Evolutionary conservation across 2,888 invertebrate species (phyloP), one percentile per base, ranked within the genome.

Genomic region (Pterostichus niger): DNA sequence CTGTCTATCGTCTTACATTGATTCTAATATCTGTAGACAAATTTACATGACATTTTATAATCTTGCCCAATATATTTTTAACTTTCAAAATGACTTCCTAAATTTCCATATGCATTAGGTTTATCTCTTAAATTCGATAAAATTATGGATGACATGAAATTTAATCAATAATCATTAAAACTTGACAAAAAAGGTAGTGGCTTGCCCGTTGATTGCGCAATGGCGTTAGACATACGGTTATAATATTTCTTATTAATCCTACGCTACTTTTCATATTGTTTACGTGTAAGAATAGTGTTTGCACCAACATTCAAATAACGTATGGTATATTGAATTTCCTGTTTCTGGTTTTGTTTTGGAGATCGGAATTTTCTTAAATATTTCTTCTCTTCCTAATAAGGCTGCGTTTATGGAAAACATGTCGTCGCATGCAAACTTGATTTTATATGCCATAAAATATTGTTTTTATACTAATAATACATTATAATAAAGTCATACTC

Each of bases 101-200:
- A 46, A 82, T 82, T 82, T 82, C 82, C 82, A 82, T 82, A 82
- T 82, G 75, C 82, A 82, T 82, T 82, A 82, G 61, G 49, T 68
- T 80, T 80, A 80, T 80, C 80, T 80, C 9, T 46, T 24, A 64
- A 79, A 64, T 61, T 61, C 33, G 81, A 81, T 82, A 82, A 82
- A 82, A 75, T 82, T 82, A 82, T 82, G 61, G 77, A 83, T 71
- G 77, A 77, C 82, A 83, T 15, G 82, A 75, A 77, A 77, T 83
- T 83, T 77, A 83, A 76, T 83, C 82, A 82, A 82, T 82, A 82
- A 83, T 83, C 82, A 83, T 83, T 83, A 83, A 77, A 54, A 64
- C 24, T 64, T 33, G 46, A 83, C 82, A 0, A 77, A 83, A 83
- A 83, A 49, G 82, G 82, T 52, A 83, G 76, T 64, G 33, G 76